Base-by-base conservation (phyloP, 2,888 invertebrate species). In the Conomelus anceps region DNA sequence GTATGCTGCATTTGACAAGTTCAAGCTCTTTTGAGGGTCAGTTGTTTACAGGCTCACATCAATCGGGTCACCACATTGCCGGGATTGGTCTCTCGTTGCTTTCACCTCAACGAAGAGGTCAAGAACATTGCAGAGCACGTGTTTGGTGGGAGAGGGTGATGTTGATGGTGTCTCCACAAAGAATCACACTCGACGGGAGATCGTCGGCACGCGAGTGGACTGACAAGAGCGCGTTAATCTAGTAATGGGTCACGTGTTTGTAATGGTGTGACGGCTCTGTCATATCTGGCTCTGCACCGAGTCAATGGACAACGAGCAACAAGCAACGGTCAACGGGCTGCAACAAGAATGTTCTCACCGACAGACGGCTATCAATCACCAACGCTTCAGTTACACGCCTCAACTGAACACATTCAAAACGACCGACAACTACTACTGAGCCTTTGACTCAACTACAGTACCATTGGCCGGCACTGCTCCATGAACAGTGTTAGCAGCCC, bases 221-320 rank as follows among this genome's bases (percentile, higher is more conserved):
- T n/a, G 84, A n/a, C 23, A 22, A 86, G 86, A 23, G 86, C 86
- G 86, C 29, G 26, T 86, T 86, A 86, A 86, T 86, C 29, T 86
- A 86, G 86, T 86, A 86, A 86, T 86, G 86, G 86, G 63, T 7
- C 20, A n/a, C n/a, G 86, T 86, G 86, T 86, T 29, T 24, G 86
- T 86, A 86, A 86, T 86, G 86, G 86, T 26, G 86, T 86, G 24
- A 26, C 86, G 17, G 86, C 4, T 1, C 26, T 86, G 86, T 86
- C 86, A 86, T 86, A 86, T 86, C 86, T 84, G 84, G 84, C 22
- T n/a, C 22, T 17, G 86, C 24, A 23, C 86, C 23, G 86, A 23
- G 84, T 22, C 22, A 22, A n/a, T 23, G 23, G 86, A 6, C 11
- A 86, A 22, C 24, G 22, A 23, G 23, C 86, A 23, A 22, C 86